Percentiles rank a stretch among this genome's conserved stretches.
phyloP scores from a whole-genome alignment of 2,113 vertebrate species.

The Carassius gibelio region DNA sequence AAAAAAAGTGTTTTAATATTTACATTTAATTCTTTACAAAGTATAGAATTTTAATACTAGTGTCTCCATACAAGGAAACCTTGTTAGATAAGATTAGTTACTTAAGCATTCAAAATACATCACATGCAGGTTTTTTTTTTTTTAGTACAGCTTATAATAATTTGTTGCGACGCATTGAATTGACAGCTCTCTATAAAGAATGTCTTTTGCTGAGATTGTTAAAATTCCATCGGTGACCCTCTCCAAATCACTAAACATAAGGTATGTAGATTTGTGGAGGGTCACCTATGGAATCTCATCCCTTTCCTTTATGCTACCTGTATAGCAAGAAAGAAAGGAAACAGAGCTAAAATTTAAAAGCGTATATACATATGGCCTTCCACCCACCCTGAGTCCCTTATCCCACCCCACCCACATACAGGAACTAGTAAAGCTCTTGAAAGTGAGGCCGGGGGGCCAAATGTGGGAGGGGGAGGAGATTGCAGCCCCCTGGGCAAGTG shows the following conservation, averaged over 20 bases:
- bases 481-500: conserved; percentile 63
- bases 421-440: conserved; percentile 73
- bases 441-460: conserved; percentile 68
- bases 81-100: not conserved
- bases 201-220: not conserved
- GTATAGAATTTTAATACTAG: not conserved
- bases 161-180: not conserved
- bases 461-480: conserved; percentile 48
- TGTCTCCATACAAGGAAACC: not conserved
- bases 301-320: conserved; percentile 33
- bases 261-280: not conserved
- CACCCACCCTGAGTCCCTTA: conserved; percentile 30
- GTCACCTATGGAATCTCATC: conserved; percentile 2
- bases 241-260: not conserved
- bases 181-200: not conserved
- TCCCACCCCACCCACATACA: conserved; percentile 57
- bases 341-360: conserved; percentile 60
- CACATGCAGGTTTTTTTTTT: not conserved
- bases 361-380: conserved; percentile 66
- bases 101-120: not conserved
- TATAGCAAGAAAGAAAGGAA: conserved; percentile 52
- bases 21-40: not conserved
- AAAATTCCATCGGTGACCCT: not conserved
- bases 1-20: too few species aligned
- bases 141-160: not conserved